Conservation (phyloP, 92 coral and sea anemone genomes). For the Epizoanthus scotinus region DNA sequence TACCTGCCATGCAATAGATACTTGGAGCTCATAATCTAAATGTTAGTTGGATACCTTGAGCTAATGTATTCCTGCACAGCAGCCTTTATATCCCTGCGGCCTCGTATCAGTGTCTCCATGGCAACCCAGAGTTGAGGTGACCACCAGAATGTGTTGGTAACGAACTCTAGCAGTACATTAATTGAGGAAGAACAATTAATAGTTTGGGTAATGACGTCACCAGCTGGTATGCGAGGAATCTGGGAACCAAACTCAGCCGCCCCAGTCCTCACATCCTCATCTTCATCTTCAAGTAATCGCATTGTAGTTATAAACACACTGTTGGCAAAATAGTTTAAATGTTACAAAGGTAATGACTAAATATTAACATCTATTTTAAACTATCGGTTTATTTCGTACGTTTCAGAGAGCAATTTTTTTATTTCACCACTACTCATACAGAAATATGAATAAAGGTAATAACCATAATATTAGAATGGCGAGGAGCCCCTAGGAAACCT, state of each 20-base stretch:
- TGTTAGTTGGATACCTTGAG: conserved; percentile 52
- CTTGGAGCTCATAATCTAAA: too few relatives aligned
- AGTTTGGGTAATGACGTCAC: conserved; percentile 1
- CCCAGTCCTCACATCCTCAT: conserved; percentile 59
- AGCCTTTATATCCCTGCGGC: conserved; percentile 38
- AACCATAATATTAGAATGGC: too few relatives aligned
- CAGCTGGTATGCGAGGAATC: conserved; percentile 40
- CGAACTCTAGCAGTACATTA: conserved; percentile 48
- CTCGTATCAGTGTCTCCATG: conserved; percentile 59
- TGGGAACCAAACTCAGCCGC: conserved; percentile 65
- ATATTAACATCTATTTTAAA: not conserved
- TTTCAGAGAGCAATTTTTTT: too few relatives aligned
- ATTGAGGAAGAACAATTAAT: conserved; percentile 62
- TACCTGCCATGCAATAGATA: too few relatives aligned
- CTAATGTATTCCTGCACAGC: conserved; percentile 49
- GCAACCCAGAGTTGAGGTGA: conserved; percentile 63
- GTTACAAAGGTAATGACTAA: not conserved
- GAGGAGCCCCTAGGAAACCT: too few relatives aligned
- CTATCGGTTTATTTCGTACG: too few relatives aligned
- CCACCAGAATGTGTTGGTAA: conserved; percentile 54
- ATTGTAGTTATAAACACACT: conserved; percentile 57
- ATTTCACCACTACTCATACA: too few relatives aligned
- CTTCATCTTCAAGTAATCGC: conserved; percentile 70
- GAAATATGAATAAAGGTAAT: too few relatives aligned
- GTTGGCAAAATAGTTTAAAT: not conserved